A percentile compares a stretch with the other conserved stretches of the same genome.
phyloP scores from a whole-genome alignment of 1,140 invertebrate species.

The Drosophila insularis region DNA sequence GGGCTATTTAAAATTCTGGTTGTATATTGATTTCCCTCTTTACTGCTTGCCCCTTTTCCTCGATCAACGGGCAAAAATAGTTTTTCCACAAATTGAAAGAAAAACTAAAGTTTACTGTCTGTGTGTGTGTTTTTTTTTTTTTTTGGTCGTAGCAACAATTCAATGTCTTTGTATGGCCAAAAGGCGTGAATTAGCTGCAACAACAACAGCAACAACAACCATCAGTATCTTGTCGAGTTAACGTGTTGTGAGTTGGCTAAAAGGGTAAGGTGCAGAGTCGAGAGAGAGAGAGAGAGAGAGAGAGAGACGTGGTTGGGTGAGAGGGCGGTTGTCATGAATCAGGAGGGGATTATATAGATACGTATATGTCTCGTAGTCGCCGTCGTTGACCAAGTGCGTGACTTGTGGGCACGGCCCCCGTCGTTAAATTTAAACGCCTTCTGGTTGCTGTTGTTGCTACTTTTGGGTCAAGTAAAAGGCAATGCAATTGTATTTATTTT shows the following conservation, averaged over 20 bases:
- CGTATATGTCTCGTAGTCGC: conserved; percentile 17
- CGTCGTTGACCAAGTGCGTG: conserved; percentile 67
- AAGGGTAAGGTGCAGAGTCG: background rate
- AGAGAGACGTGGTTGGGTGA: background rate
- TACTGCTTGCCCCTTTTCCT: background rate
- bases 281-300: background rate
- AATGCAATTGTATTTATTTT: conserved; percentile 62
- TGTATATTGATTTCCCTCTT: background rate
- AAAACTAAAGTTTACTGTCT: conserved; percentile 36
- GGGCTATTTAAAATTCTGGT: conserved; percentile 32
- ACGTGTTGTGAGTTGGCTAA: conserved; percentile 6
- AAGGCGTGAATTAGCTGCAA: conserved; percentile 66
- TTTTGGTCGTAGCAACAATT: conserved; percentile 62
- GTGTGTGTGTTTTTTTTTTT: conserved; percentile 31
- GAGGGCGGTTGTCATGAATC: conserved; percentile 10
- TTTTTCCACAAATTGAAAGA: conserved; percentile 32
- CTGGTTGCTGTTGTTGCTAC: conserved; percentile 23
- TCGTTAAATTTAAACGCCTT: conserved; percentile 40
- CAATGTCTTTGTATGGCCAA: conserved; percentile 67
- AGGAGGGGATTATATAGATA: conserved; percentile 41
- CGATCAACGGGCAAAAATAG: conserved; percentile 9
- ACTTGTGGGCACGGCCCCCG: conserved; percentile 68
- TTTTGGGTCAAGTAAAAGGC: conserved; percentile 80
- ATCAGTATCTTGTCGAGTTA: background rate
- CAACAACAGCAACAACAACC: conserved; percentile 22